Percentiles rank a stretch among this genome's conserved stretches.
Conservation (phyloP, 2,113 vertebrate genomes). For the Papio anubis region DNA sequence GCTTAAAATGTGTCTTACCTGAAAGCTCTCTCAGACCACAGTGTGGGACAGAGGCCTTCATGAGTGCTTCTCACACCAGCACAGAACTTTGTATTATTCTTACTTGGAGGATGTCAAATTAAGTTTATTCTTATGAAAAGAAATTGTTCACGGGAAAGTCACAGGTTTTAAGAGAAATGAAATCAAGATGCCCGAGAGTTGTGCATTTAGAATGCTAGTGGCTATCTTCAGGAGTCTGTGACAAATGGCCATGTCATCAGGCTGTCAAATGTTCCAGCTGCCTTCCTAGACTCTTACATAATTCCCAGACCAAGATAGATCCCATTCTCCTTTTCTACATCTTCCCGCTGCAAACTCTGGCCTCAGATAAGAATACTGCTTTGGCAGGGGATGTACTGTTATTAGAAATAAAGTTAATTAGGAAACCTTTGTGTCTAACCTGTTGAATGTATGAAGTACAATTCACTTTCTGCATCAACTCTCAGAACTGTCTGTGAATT, state of each 20-base stretch:
- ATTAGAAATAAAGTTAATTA: background rate
- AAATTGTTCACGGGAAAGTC: background rate
- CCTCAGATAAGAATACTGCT: background rate
- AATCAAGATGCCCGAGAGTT: background rate
- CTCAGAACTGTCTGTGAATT: background rate
- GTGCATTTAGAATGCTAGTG: background rate
- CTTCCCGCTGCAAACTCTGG: too few species aligned
- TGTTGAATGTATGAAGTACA: background rate
- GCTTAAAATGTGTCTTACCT: background rate
- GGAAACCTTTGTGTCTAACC: background rate
- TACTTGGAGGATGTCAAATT: background rate
- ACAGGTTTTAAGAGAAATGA: background rate
- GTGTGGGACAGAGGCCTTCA: background rate
- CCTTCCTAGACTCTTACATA: background rate
- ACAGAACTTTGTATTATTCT: background rate
- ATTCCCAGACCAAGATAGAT: background rate
- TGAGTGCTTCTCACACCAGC: background rate
- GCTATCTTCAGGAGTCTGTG: background rate
- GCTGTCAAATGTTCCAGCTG: background rate
- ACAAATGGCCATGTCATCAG: background rate
- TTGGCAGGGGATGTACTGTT: background rate
- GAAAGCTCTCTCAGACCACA: background rate
- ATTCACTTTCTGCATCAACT: background rate
- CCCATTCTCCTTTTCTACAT: background rate
- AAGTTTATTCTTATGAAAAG: background rate